These are phyloP conservation scores for Girardia tigrina DNA, from an alignment of 2,888 invertebrate species.

Conservation along the genomic window DNA sequence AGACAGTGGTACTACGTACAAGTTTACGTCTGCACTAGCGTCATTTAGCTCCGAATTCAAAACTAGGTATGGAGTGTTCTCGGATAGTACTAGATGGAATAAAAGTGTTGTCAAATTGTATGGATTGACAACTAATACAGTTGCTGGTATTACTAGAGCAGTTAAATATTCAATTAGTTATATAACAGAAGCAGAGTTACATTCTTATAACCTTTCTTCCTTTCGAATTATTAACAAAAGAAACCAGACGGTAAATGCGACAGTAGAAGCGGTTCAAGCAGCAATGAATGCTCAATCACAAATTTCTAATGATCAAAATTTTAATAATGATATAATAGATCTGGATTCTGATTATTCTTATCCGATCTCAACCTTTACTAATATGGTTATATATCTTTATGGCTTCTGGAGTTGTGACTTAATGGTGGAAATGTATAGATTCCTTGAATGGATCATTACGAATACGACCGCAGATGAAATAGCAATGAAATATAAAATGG, in stretches of 20 bases:
- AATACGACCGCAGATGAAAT: not conserved
- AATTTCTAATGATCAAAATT: slow-evolving; percentile 33
- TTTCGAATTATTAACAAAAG: slow-evolving; percentile 39
- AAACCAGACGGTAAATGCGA: slow-evolving; percentile 39
- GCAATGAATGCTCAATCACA: slow-evolving; percentile 39
- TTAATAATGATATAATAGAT: slow-evolving; percentile 39
- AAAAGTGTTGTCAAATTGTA: slow-evolving; percentile 38
- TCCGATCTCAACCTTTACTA: slow-evolving; percentile 44
- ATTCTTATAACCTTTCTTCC: slow-evolving; percentile 37
- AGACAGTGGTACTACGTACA: slow-evolving; percentile 44
- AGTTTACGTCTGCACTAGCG: slow-evolving; percentile 42
- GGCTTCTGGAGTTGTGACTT: slow-evolving; percentile 39
- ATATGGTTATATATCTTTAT: slow-evolving; percentile 41
- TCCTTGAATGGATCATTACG: slow-evolving; percentile 41
- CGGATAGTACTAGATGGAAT: slow-evolving; percentile 40
- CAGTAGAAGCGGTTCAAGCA: slow-evolving; percentile 38
- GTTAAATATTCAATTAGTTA: slow-evolving; percentile 42
- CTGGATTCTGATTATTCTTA: slow-evolving; percentile 38
- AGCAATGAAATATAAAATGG: slow-evolving; percentile 38
- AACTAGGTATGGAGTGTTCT: slow-evolving; percentile 40
- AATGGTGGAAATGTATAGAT: slow-evolving; percentile 43
- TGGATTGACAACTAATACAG: slow-evolving; percentile 40
- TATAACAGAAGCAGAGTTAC: slow-evolving; percentile 41
- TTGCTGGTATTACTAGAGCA: slow-evolving; percentile 41
- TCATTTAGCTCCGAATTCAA: slow-evolving; percentile 41